A percentile compares a stretch with the other conserved stretches of the same genome.
These are phyloP conservation scores for Isichthys henryi DNA, from an alignment of 2,113 vertebrate species.

Conservation along the genomic window DNA sequence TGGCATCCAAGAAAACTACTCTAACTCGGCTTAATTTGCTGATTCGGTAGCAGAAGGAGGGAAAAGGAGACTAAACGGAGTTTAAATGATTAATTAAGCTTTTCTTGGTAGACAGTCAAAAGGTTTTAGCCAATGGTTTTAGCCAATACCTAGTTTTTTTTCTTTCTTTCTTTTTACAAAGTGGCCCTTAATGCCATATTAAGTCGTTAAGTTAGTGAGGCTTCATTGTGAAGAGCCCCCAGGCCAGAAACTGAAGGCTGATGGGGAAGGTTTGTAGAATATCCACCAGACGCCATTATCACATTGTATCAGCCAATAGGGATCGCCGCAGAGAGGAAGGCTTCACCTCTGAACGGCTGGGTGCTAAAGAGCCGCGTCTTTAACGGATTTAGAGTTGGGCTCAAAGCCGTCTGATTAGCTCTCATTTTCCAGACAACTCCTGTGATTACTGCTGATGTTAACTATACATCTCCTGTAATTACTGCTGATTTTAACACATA, in stretches of 20 bases:
- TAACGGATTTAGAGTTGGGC: background rate
- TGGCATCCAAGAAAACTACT: background rate
- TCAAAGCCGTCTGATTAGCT: background rate
- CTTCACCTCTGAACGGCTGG: background rate
- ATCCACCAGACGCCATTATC: background rate
- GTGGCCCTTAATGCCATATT: background rate
- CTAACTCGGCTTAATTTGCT: background rate
- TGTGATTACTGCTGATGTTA: background rate
- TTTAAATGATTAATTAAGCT: background rate
- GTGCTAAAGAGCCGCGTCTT: background rate
- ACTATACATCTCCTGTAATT: background rate
- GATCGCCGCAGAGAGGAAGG: background rate
- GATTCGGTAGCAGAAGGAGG: background rate
- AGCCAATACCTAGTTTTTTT: background rate
- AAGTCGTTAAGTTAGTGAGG: background rate
- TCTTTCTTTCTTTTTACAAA: slow-evolving; percentile 2
- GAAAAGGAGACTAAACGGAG: background rate
- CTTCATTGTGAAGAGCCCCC: background rate
- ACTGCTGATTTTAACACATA: background rate
- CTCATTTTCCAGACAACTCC: background rate
- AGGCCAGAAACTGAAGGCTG: background rate
- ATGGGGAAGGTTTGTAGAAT: background rate
- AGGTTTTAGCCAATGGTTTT: slow-evolving; percentile 8
- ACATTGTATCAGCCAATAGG: background rate
- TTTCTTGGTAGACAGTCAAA: background rate